phyloP scores from a whole-genome alignment of 2,888 invertebrate genomes.

The Mythimna lalbum region DNA sequence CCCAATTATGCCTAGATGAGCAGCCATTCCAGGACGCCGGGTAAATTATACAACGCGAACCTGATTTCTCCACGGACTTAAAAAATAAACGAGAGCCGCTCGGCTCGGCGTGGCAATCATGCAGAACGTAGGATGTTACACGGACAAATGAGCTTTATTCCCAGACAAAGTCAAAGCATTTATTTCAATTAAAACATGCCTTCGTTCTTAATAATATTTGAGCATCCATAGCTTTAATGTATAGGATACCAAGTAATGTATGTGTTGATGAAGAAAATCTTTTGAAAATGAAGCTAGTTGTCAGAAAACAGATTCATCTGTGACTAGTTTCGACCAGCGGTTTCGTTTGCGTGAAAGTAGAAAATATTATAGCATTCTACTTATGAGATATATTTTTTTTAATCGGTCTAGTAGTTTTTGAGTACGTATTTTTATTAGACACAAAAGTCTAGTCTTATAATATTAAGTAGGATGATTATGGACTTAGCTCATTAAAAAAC shows the following conservation, averaged over 20 bases:
- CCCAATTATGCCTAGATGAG: constrained; percentile 31
- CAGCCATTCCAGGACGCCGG: constrained; percentile 19
- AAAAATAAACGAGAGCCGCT: constrained; percentile 43
- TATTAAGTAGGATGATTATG: no score
- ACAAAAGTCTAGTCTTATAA: no score
- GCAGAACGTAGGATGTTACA: constrained; percentile 21
- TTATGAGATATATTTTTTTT: no score
- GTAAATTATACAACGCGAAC: constrained; percentile 33
- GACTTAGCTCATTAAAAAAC: no score
- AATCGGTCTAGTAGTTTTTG: no score
- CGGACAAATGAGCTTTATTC: constrained; percentile 16
- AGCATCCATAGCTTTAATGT: not conserved
- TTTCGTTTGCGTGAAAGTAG: no score
- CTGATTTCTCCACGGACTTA: constrained; percentile 48
- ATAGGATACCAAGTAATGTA: not conserved
- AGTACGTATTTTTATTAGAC: no score
- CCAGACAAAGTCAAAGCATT: constrained; percentile 2
- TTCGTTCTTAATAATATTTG: not conserved
- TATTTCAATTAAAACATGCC: constrained; percentile 12
- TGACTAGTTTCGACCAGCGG: no score
- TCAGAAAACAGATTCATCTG: not conserved
- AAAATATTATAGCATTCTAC: no score
- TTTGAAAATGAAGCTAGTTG: not conserved
- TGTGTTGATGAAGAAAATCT: not conserved
- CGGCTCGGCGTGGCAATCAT: constrained; percentile 25